Conservation (phyloP, 2,888 invertebrate species). For the Gerris lacustris region DNA sequence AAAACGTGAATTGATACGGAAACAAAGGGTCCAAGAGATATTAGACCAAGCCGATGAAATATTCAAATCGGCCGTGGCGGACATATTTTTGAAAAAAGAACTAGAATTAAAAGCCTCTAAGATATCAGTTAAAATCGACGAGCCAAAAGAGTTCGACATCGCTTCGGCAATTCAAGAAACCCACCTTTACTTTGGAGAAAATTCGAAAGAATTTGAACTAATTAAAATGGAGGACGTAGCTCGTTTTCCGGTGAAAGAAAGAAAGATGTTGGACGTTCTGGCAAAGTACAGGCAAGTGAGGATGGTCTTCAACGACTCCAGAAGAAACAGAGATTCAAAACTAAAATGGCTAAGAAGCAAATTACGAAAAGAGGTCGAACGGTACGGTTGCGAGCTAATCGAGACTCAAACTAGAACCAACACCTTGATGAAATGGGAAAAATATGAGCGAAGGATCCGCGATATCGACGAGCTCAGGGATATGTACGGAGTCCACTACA, state of each 20-base stretch:
- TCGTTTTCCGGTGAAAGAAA: neutral
- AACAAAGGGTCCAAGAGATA: constrained; percentile 24
- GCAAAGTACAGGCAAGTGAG: constrained; percentile 22
- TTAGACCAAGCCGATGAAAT: constrained; percentile 27
- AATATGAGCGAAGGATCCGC: constrained; percentile 25
- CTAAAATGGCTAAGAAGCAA: constrained; percentile 25
- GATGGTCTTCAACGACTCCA: constrained; percentile 23
- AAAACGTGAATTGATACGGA: constrained; percentile 23
- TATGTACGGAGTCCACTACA: constrained; percentile 26
- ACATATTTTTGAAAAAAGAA: constrained; percentile 10
- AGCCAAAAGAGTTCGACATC: neutral
- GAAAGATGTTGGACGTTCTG: constrained; percentile 15
- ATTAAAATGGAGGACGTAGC: neutral
- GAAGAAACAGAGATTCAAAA: constrained; percentile 20
- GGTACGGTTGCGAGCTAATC: constrained; percentile 14
- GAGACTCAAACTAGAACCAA: neutral
- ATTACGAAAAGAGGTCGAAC: constrained; percentile 24
- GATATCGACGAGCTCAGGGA: constrained; percentile 24
- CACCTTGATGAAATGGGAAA: constrained; percentile 20
- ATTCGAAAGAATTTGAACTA: constrained; percentile 18
- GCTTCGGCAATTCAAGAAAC: constrained; percentile 9
- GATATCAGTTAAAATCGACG: constrained; percentile 8
- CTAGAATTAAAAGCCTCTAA: constrained; percentile 12
- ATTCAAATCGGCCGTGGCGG: constrained; percentile 20
- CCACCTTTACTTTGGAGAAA: constrained; percentile 11